These are phyloP conservation scores for Frieseomelitta varia DNA, from an alignment of 1,140 invertebrate species.

Conservation along the genomic window DNA sequence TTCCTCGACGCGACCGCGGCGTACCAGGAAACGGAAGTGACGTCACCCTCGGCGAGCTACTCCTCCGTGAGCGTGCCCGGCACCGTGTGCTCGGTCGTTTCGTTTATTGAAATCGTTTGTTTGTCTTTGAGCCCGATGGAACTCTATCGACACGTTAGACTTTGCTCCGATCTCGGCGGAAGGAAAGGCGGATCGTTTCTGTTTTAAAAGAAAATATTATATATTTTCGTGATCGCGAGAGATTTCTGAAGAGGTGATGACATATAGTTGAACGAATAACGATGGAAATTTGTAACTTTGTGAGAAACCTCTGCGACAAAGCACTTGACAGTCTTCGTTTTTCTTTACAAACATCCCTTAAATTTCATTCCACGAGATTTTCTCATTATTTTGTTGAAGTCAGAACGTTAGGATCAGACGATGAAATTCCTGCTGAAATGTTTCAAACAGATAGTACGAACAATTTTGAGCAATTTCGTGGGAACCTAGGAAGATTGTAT, in stretches of 20 bases:
- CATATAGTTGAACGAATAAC: no score
- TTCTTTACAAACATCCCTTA: no score
- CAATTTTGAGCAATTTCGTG: neutral
- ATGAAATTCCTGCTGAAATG: no score
- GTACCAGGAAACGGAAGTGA: conserved; percentile 75
- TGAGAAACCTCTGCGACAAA: no score
- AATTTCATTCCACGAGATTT: no score
- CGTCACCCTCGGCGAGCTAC: conserved; percentile 58
- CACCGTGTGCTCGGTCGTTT: conserved; percentile 30
- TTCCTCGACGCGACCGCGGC: conserved; percentile 18
- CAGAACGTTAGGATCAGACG: no score
- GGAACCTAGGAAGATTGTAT: neutral
- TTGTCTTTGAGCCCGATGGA: conserved; percentile 55
- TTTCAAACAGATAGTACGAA: neutral
- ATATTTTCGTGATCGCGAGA: neutral
- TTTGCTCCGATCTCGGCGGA: neutral
- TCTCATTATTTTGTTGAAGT: no score
- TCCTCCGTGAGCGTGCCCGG: conserved; percentile 26
- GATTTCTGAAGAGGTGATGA: neutral
- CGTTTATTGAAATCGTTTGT: conserved; percentile 67
- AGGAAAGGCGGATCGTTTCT: neutral
- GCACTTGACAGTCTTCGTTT: no score
- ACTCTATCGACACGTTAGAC: conserved; percentile 38
- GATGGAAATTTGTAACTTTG: no score
- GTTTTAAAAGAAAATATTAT: neutral